A percentile compares a stretch with the other conserved stretches of the same genome.
Evolutionary conservation across 2,797 vertebrate species (phyloP).

Genomic region (Hirundo rustica): DNA sequence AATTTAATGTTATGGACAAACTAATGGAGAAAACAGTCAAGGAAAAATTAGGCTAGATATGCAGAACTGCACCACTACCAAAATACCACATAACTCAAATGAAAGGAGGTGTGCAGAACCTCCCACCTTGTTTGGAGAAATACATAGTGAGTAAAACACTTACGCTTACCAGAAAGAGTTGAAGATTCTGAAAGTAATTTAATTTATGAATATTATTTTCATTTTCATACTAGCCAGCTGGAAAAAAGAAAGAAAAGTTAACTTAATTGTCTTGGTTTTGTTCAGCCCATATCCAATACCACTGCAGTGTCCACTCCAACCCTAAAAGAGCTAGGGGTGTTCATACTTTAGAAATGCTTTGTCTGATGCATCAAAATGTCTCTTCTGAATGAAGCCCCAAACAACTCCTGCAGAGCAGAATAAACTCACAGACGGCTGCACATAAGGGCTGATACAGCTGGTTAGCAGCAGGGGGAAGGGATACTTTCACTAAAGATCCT

Average conservation of each 20-base stretch:
- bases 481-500: neutral
- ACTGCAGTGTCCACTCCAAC: neutral
- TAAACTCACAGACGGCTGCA: neutral
- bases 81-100: neutral
- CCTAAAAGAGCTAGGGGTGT: neutral
- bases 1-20: neutral
- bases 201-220: neutral
- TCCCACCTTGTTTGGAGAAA: neutral
- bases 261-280: neutral
- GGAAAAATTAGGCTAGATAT: neutral
- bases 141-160: neutral
- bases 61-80: neutral
- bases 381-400: neutral
- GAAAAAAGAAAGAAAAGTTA: neutral
- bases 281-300: neutral
- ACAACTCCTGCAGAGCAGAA: neutral
- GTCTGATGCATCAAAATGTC: neutral
- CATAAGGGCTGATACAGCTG: neutral
- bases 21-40: neutral
- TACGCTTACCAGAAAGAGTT: neutral
- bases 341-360: neutral
- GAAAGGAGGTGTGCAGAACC: neutral
- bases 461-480: neutral
- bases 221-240: neutral
- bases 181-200: neutral